A percentile compares a stretch with the other conserved stretches of the same genome.
Evolutionary conservation across 2,888 invertebrate genomes (phyloP).

Genomic region (Synergus gifuensis): DNA sequence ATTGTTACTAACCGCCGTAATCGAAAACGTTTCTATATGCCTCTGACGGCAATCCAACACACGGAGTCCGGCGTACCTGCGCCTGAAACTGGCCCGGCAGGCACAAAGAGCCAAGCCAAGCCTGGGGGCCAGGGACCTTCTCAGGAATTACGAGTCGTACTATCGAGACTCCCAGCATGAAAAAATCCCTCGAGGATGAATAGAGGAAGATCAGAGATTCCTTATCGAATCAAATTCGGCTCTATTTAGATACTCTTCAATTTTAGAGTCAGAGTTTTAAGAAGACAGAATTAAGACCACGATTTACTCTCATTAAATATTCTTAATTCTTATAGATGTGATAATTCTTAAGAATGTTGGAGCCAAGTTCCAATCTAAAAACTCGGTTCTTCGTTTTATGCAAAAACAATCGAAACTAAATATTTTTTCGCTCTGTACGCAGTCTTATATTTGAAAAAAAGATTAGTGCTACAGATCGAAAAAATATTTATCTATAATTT

Average conservation of each 20-base stretch:
- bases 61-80: conserved; percentile 59
- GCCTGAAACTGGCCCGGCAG: conserved; percentile 63
- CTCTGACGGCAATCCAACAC: conserved; percentile 38
- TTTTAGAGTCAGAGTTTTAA: not conserved
- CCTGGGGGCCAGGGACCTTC: conserved; percentile 52
- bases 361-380: too few relatives aligned
- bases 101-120: conserved; percentile 56
- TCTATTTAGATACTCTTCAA: conserved; percentile 12
- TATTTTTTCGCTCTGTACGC: too few relatives aligned
- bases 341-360: too few relatives aligned
- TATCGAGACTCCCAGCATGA: conserved; percentile 48
- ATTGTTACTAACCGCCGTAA: conserved; percentile 56
- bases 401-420: too few relatives aligned
- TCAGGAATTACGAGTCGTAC: conserved; percentile 53
- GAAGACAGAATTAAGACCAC: not conserved
- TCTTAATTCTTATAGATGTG: too few relatives aligned
- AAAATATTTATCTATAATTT: too few relatives aligned
- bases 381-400: too few relatives aligned
- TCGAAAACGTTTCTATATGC: conserved; percentile 49
- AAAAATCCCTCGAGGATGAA: conserved; percentile 42
- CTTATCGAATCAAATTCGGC: conserved; percentile 3
- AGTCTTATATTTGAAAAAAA: too few relatives aligned
- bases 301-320: too few relatives aligned
- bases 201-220: conserved; percentile 48
- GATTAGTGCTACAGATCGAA: too few relatives aligned